Evolutionary conservation across 2,888 invertebrate species (phyloP).

Genomic region (Limnephilus marmoratus): DNA sequence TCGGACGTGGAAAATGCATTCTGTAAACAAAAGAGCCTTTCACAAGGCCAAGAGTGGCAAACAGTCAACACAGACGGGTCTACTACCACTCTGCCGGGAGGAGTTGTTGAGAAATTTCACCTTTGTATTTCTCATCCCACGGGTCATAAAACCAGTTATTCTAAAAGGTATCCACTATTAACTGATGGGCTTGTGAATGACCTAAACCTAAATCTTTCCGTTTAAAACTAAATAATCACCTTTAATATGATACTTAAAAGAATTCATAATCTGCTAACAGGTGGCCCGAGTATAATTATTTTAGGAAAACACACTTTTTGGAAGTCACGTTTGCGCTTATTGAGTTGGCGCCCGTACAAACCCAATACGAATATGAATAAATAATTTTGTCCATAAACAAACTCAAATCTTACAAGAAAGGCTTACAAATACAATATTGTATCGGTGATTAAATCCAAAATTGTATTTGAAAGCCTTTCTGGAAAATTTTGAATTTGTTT

Average conservation of each 20-base stretch:
- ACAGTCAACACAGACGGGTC: background rate
- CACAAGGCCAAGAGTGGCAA: background rate
- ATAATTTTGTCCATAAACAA: too few relatives aligned
- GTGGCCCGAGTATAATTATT: too few relatives aligned
- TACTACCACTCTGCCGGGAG: background rate
- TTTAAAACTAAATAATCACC: background rate
- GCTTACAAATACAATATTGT: too few relatives aligned
- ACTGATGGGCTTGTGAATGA: background rate
- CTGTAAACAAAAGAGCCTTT: background rate
- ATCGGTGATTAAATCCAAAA: too few relatives aligned
- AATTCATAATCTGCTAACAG: too few relatives aligned
- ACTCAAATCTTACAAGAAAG: too few relatives aligned
- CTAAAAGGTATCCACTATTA: background rate
- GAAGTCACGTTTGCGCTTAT: too few relatives aligned
- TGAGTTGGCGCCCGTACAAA: too few relatives aligned
- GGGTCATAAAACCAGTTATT: constrained; percentile 26
- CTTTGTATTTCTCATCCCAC: constrained; percentile 6
- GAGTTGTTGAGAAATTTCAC: constrained; percentile 17
- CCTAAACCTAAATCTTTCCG: background rate
- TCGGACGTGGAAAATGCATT: background rate
- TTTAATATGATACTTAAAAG: background rate
- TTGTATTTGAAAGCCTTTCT: too few relatives aligned
- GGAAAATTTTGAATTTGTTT: too few relatives aligned
- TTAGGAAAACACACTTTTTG: too few relatives aligned
- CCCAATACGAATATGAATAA: too few relatives aligned